Base-by-base conservation (phyloP, 2,113 vertebrate species). In the Colistium nudipinnis region DNA sequence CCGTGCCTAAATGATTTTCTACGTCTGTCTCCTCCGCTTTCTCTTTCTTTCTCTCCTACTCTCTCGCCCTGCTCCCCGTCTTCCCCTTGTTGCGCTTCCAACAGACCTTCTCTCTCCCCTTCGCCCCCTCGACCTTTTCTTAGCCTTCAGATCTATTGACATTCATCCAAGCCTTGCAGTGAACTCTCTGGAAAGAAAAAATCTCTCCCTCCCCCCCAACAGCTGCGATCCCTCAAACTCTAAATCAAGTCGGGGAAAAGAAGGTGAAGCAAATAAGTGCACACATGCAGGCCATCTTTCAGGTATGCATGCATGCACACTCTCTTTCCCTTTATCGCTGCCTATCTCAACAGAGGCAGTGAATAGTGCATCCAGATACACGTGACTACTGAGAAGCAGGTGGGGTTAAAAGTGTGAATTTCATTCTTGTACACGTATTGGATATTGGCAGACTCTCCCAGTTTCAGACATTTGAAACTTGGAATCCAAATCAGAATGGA, bases 1-100 rank as follows among this genome's bases (percentile, higher is more conserved):
- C 80, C 81, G 79, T 73, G 74, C 74, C 75, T 81, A 82, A 80
- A 68, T 83, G 82, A 83, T 86, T 82, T 70, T 84, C 78, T 74
- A 57, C 35, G 35, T 87, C 85, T 86, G 78, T 84, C 82, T 80
- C 81, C 62, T 84, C 78, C 64, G 51, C 19, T 87, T 81, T 84
- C 70, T 62, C 53, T 68, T 67, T 70, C 56, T 38, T 52, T 14
- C 61, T 55, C 67, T 51, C 64, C 73, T 48, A 22, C 62, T 35
- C 74, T 48, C 39, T 27, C 38, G 39, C 62, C 41, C 56, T 35
- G 48, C 59, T 60, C 67, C 68, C 70, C 64, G 55, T 51, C 72
- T 55, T n/a, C 48, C 54, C 51, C 41, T 74, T 47, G 53, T 41
- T 51, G 63, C 53, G 28, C 30, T 36, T 31, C 33, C 52, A 31